phyloP scores from a whole-genome alignment of 2,888 invertebrate species.

The Eudemis profundana region DNA sequence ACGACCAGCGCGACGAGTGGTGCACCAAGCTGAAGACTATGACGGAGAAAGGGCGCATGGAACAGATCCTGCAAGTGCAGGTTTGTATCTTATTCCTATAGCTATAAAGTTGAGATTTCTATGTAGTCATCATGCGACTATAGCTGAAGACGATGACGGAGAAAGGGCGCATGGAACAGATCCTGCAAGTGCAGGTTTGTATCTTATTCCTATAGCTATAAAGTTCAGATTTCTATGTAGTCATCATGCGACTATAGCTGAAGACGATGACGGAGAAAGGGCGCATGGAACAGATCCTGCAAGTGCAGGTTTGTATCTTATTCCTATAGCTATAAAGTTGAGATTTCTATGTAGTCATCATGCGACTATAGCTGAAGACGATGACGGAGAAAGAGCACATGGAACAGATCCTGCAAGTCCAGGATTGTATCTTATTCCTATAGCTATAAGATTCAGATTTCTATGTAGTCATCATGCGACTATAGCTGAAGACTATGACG shows the following conservation, averaged over 20 bases:
- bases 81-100: conserved; percentile 66
- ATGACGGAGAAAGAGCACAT: conserved; percentile 88
- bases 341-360: no score
- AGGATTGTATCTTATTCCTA: conserved; percentile 73
- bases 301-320: conserved; percentile 83
- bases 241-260: no score
- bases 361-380: conserved; percentile 88
- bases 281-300: conserved; percentile 87
- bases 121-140: no score
- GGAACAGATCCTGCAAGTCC: conserved; percentile 87
- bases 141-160: conserved; percentile 89
- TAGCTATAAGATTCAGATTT: no score
- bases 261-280: conserved; percentile 88
- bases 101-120: no score
- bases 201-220: no score
- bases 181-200: conserved; percentile 87
- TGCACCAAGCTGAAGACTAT: conserved; percentile 88
- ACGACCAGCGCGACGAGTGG: conserved; percentile 91
- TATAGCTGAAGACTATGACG: no score
- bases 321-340: no score
- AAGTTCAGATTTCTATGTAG: no score
- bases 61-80: conserved; percentile 87
- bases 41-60: conserved; percentile 88
- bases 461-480: no score
- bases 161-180: conserved; percentile 87